Base-by-base conservation (phyloP, 2,888 invertebrate species). In the Meandrusa payeni region DNA sequence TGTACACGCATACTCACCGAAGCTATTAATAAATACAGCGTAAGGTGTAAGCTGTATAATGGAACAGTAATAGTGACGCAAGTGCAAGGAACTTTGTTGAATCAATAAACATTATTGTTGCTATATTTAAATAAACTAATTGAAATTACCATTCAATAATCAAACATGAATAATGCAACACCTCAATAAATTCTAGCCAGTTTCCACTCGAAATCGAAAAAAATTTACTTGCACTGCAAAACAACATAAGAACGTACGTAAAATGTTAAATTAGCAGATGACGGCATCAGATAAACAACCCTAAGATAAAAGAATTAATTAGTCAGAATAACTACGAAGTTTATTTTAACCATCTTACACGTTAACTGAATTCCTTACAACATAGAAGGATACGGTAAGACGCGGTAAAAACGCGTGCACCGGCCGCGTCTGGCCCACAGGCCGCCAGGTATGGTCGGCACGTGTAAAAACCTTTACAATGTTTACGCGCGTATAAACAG, bases 331-430 rank as follows among this genome's bases (percentile, higher is more conserved):
- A 31, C 24, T 29, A 17, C 13, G 12, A 22, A 24, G 24, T 42
- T 29, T 13, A 37, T 32, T 37, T 42, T 36, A 38, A 44, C 26
- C 33, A 33, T 44, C 22, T 44, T 44, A 44, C 44, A 33, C 38
- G 37, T 44, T 27, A 17, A 15, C 32, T 39, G 43, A 38, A 44
- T 44, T 33, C 38, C 38, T 22, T 29, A 12, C 13, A 15, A 19
- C 32, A 15, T 32, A 37, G 13, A 33, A 22, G 32, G 22, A 29
- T 31, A 31, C 31, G 29, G 17, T 31, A 10, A 12, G 13, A 24
- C 11, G 5, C 6, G 22, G 10, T 15, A 44, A 44, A 38, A 44
- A 33, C 20, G 28, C 41, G 23, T 15, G 3, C 9, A 5, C 12
- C 41, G 22, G 23, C 24, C 17, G 7, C 31, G 10, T 5, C 33